Percentiles rank a stretch among this genome's conserved stretches.
These are phyloP conservation scores for Mimumesa dahlbomi DNA, from an alignment of 2,888 invertebrate genomes.

Conservation along the genomic window DNA sequence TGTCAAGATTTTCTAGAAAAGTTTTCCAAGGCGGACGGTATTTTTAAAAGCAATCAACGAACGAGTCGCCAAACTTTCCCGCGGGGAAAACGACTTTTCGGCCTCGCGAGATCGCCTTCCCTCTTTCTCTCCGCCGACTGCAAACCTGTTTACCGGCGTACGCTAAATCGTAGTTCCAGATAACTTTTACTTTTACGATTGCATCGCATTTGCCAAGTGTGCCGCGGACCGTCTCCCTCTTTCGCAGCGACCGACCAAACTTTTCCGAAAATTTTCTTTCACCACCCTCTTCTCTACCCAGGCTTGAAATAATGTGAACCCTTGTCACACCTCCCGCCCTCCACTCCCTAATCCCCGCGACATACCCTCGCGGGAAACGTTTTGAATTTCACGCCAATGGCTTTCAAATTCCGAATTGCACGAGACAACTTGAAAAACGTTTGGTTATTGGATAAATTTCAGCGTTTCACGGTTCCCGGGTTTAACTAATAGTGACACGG, in stretches of 20 bases:
- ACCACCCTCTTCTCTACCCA: background rate
- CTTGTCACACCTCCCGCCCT: too few relatives aligned
- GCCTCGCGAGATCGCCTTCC: conserved; percentile 6
- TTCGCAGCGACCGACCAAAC: conserved; percentile 20
- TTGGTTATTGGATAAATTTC: too few relatives aligned
- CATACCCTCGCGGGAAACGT: too few relatives aligned
- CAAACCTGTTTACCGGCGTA: conserved; percentile 51
- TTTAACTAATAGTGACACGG: too few relatives aligned
- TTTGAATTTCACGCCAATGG: too few relatives aligned
- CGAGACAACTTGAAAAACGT: too few relatives aligned
- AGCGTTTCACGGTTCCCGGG: too few relatives aligned
- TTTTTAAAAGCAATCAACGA: conserved; percentile 54
- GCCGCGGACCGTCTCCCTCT: conserved; percentile 20
- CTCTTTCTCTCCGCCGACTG: conserved; percentile 7
- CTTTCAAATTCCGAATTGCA: too few relatives aligned
- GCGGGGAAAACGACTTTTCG: conserved; percentile 48
- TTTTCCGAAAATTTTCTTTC: conserved; percentile 19
- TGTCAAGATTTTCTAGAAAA: conserved; percentile 50
- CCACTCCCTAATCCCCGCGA: too few relatives aligned
- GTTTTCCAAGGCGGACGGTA: conserved; percentile 37
- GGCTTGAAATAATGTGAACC: too few relatives aligned
- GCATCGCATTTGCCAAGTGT: conserved; percentile 27
- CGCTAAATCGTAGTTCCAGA: conserved; percentile 45
- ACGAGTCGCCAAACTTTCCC: conserved; percentile 34
- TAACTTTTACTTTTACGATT: conserved; percentile 62